Base-by-base conservation (phyloP, 2,888 invertebrate species). In the Tetheella fluctuosa region DNA sequence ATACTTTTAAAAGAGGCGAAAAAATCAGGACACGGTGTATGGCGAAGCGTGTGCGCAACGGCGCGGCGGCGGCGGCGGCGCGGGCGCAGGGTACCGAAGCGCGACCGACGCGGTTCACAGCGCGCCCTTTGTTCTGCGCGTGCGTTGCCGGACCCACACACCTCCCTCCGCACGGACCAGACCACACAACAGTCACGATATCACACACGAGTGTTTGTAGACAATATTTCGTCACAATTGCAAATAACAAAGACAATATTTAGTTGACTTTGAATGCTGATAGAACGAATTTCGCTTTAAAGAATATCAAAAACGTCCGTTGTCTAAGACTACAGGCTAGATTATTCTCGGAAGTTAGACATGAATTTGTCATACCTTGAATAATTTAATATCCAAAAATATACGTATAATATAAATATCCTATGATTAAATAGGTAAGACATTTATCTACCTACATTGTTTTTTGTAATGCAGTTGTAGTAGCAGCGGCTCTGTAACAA, bases 51-150 rank as follows among this genome's bases (percentile, higher is more conserved):
- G 15, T 37, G 37, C 37, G 37, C 37, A 15, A 37, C n/a, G n/a
- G n/a, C n/a, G n/a, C 37, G 30, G 30, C 30, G 37, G 42, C 10
- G 42, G 71, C 65, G 63, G 64, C 60, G 69, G 66, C 64, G 69
- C 67, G 80, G 71, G 76, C 77, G 80, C 67, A 70, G 74, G 72
- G 83, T 79, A 81, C 80, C 90, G 85, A 84, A 83, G 86, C 92
- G 90, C 82, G 86, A 86, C 92, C 73, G 92, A 86, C 86, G 84
- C 89, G 92, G 92, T 93, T 93, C 92, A 93, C 89, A 89, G 86
- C 84, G 80, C 92, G 92, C 93, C 92, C 92, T 93, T 93, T 93
- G 92, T 93, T 92, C 92, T 88, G 89, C 83, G 88, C 87, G 83
- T 80, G 85, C 84, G n/a, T 79, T 77, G 81, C 74, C 79, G 80